Base-by-base conservation (phyloP, 1,140 invertebrate species). In the Anoplophora glabripennis region DNA sequence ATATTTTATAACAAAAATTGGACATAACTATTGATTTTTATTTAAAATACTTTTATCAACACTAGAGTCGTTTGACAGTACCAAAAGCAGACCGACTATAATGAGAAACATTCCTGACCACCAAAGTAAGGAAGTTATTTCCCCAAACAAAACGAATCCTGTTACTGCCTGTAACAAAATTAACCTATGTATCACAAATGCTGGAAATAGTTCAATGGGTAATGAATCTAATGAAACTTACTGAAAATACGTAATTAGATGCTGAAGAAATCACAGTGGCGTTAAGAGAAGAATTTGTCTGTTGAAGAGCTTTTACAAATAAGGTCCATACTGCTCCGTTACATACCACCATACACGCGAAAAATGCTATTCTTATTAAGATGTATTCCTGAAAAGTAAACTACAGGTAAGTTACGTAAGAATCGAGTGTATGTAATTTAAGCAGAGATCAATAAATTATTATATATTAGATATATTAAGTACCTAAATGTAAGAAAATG, bases 191-290 rank as follows among this genome's bases (percentile, higher is more conserved):
- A n/a, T n/a, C n/a, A n/a, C n/a, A n/a, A n/a, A n/a, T n/a, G n/a
- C n/a, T n/a, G 9, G 37, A 15, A 40, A 38, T 53, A 34, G 10
- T 45, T 21, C 11, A 3, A 4, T 14, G 4, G 21, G 21, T 33
- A 12, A 49, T 52, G 9, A 1, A 48, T 3, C 14, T 17, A 21
- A n/a, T n/a, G n/a, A 40, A 42, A 73, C 80, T 79, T 78, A 86
- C 84, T 61, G 84, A 85, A 57, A 81, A 75, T 42, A 86, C 72
- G 66, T 85, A 87, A 71, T 83, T 86, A 4, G 81, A 79, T 4
- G 82, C 79, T 17, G 85, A 74, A 51, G 81, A 84, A 60, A 79
- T 77, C 15, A 86, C 77, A 4, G 84, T 86, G 8, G 81, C 79
- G 9, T 80, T 77, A 14, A 85, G 78, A 7, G 85, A 84, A 55